Conservation (phyloP, 2,113 vertebrate species). For the Columba livia region DNA sequence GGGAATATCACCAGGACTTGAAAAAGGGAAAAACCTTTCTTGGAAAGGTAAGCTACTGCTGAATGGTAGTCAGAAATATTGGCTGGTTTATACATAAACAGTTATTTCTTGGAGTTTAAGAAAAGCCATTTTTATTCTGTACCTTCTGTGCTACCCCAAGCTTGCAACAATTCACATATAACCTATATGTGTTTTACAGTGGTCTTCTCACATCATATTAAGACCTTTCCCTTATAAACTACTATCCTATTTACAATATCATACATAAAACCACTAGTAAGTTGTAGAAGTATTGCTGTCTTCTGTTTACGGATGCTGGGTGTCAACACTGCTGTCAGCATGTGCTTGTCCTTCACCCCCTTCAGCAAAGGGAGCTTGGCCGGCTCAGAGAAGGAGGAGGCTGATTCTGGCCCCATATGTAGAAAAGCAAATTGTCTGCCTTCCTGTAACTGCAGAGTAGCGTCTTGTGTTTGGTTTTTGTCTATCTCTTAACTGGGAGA, state of each 20-base stretch:
- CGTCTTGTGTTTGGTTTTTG: not conserved
- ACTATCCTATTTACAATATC: not conserved
- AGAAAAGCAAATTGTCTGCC: not conserved
- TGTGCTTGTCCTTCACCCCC: no score
- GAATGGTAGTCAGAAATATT: not conserved
- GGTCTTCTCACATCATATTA: not conserved
- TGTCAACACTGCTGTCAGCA: rapidly evolving
- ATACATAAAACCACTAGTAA: not conserved
- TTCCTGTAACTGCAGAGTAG: not conserved
- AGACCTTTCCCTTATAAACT: not conserved
- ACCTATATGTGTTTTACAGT: not conserved
- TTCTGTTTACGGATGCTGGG: rapidly evolving
- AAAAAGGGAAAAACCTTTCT: not conserved
- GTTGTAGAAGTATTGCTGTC: not conserved
- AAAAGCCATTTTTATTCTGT: not conserved
- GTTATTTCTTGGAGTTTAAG: not conserved
- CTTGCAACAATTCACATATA: not conserved
- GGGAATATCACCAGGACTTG: not conserved
- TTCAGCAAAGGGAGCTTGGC: not conserved
- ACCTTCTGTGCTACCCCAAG: not conserved
- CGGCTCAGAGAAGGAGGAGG: rapidly evolving
- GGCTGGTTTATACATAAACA: not conserved
- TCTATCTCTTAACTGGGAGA: not conserved
- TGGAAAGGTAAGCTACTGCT: not conserved
- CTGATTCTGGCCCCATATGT: not conserved